A percentile compares a stretch with the other conserved stretches of the same genome.
These are phyloP conservation scores for Seira musarum DNA, from an alignment of 2,888 invertebrate species.

Conservation along the genomic window DNA sequence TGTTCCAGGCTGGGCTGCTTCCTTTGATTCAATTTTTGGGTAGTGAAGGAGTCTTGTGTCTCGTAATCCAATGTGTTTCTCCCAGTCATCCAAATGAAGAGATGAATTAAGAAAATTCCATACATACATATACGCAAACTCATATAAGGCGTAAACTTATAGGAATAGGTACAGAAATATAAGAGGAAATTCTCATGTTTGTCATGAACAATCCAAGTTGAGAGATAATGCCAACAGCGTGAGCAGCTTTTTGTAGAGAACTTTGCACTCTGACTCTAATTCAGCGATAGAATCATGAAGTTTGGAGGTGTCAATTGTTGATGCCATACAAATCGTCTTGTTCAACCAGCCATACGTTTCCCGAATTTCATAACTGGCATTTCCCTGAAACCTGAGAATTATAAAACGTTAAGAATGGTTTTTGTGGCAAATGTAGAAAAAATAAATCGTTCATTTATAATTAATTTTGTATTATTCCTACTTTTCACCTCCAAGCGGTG, in stretches of 20 bases:
- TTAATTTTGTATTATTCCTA: conserved; percentile 12
- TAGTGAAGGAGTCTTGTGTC: conserved; percentile 34
- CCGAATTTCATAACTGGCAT: conserved; percentile 22
- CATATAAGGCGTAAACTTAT: too few species aligned
- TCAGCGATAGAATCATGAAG: conserved; percentile 36
- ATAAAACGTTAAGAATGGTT: background rate
- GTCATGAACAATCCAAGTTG: conserved; percentile 34
- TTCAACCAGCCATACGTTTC: conserved; percentile 47
- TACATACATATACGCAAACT: too few species aligned
- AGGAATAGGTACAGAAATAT: too few species aligned
- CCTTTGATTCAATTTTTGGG: conserved; percentile 33
- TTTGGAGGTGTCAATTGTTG: conserved; percentile 9
- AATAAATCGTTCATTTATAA: background rate
- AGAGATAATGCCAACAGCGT: conserved; percentile 46
- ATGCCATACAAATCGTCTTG: conserved; percentile 4
- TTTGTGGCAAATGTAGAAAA: background rate
- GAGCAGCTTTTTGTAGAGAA: conserved; percentile 44
- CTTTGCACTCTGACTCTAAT: conserved; percentile 32
- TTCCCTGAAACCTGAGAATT: background rate
- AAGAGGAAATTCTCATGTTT: too few species aligned
- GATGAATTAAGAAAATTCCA: conserved; percentile 21
- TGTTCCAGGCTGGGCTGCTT: too few species aligned
- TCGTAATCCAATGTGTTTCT: conserved; percentile 25
- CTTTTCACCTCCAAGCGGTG: conserved; percentile 27
- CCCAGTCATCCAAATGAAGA: conserved; percentile 34